A percentile compares a stretch with the other conserved stretches of the same genome.
Conservation (phyloP, 2,888 invertebrate species). For the Eulithis testata region DNA sequence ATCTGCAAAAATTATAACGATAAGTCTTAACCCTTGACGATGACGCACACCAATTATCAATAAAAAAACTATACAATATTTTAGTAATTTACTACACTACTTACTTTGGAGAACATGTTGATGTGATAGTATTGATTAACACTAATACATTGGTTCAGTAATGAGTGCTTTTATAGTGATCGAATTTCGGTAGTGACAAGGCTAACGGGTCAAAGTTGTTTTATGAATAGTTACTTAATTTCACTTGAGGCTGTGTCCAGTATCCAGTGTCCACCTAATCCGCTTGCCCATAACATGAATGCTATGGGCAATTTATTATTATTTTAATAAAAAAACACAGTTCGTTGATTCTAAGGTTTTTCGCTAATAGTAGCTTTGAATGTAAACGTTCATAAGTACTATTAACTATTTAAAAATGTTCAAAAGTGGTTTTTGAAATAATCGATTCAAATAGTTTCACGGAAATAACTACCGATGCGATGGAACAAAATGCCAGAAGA, state of each 20-base stretch:
- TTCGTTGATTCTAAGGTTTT: no score
- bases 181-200: constrained; percentile 63
- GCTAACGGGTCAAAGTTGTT: constrained; percentile 60
- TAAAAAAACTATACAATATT: background rate
- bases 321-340: no score
- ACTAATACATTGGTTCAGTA: constrained; percentile 59
- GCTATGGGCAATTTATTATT: background rate
- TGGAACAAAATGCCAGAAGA: no score
- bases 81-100: constrained; percentile 40
- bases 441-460: no score
- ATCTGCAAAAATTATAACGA: constrained; percentile 56
- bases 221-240: constrained; percentile 31
- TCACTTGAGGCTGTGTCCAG: constrained; percentile 32
- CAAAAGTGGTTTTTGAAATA: no score
- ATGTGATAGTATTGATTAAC: constrained; percentile 53
- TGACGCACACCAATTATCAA: background rate
- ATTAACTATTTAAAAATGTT: no score
- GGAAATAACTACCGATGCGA: no score
- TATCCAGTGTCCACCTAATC: constrained; percentile 30
- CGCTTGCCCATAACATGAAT: constrained; percentile 23
- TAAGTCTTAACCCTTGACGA: background rate
- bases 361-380: no score
- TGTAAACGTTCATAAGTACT: no score
- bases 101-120: constrained; percentile 76
- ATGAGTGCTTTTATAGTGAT: constrained; percentile 60